phyloP scores from a whole-genome alignment of 1,140 invertebrate genomes.

The Cheumatopsyche charites region DNA sequence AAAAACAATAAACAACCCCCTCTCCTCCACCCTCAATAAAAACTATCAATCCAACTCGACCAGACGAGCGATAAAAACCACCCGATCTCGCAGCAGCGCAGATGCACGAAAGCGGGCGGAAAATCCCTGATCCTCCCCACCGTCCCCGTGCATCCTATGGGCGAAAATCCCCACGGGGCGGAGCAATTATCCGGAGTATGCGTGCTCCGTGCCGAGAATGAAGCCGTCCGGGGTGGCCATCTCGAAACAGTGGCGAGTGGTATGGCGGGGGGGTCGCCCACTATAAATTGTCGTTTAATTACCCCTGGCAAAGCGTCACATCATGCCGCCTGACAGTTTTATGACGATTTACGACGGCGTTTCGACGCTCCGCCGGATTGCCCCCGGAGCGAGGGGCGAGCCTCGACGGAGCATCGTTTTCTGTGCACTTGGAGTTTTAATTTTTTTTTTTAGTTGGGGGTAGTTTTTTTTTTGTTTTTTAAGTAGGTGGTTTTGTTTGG shows the following conservation, averaged over 20 bases:
- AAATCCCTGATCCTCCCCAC: no score
- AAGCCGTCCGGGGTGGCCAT: constrained; percentile 35
- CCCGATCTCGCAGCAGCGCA: no score
- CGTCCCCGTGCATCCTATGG: no score
- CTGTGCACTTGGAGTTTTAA: background rate
- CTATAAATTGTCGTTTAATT: constrained; percentile 73
- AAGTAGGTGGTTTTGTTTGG: background rate
- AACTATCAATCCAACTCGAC: no score
- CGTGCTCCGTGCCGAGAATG: constrained; percentile 40
- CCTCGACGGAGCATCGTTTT: constrained; percentile 24
- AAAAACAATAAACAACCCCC: no score
- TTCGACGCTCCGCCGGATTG: constrained; percentile 58
- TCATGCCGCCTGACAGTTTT: constrained; percentile 72
- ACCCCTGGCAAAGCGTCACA: constrained; percentile 69
- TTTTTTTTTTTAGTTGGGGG: background rate
- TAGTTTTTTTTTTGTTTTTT: constrained; percentile 8
- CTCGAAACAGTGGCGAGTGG: constrained; percentile 38
- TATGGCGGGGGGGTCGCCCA: constrained; percentile 45
- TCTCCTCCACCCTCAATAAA: no score
- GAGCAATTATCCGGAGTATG: constrained; percentile 44
- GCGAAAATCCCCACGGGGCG: no score
- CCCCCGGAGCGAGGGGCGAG: constrained; percentile 42
- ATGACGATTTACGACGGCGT: constrained; percentile 72
- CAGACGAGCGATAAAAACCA: no score
- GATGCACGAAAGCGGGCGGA: no score